Evolutionary conservation across 2,888 invertebrate genomes (phyloP).

Genomic region (Leptinotarsa peninsularis): DNA sequence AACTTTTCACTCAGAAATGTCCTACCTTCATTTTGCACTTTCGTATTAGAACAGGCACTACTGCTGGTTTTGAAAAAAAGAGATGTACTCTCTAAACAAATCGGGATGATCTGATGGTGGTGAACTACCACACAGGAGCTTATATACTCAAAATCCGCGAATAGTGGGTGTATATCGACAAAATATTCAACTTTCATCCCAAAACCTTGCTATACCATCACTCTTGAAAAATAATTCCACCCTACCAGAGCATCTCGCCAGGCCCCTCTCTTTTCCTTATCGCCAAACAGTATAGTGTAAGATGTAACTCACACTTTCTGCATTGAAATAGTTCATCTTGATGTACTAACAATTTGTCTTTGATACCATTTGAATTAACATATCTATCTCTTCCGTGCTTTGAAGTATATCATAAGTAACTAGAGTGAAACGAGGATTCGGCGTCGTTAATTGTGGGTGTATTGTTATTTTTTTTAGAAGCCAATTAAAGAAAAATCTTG

Average conservation of each 20-base stretch:
- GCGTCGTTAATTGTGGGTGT: background rate
- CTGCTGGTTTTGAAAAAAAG: conserved; percentile 17
- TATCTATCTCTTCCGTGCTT: conserved; percentile 15
- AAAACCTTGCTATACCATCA: conserved; percentile 60
- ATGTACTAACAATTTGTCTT: conserved; percentile 11
- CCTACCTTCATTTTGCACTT: conserved; percentile 50
- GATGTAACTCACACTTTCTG: conserved; percentile 32
- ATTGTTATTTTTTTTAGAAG: background rate
- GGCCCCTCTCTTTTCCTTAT: conserved; percentile 36
- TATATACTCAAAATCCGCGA: conserved; percentile 58
- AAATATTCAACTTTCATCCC: conserved; percentile 62
- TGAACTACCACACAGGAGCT: conserved; percentile 54
- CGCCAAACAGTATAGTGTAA: conserved; percentile 30
- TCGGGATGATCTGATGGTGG: conserved; percentile 56
- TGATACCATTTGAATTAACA: conserved; percentile 10
- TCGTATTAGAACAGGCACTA: conserved; percentile 25
- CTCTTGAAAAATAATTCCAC: conserved; percentile 50
- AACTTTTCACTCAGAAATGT: background rate
- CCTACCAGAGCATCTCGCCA: conserved; percentile 47
- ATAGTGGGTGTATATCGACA: conserved; percentile 61
- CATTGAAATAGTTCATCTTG: conserved; percentile 38
- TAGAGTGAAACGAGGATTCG: background rate
- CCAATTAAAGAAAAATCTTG: background rate
- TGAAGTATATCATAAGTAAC: background rate
- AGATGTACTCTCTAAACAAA: conserved; percentile 41